phyloP scores from a whole-genome alignment of 2,113 vertebrate species.

The Apteryx mantelli region DNA sequence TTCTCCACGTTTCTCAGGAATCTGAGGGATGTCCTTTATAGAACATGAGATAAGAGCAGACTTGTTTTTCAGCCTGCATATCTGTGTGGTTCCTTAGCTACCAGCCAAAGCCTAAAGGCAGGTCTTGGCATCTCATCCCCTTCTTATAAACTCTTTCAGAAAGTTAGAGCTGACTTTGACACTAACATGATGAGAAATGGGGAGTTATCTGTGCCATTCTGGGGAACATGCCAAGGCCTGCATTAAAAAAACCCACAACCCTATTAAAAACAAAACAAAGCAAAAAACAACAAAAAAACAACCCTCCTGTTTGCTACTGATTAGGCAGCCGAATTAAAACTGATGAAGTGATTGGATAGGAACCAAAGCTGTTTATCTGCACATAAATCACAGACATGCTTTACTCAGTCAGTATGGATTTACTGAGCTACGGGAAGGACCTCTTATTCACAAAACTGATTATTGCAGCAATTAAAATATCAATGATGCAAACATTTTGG shows the following conservation, averaged over 20 bases:
- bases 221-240: slow-evolving; percentile 53
- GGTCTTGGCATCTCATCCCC: slow-evolving; percentile 55
- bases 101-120: slow-evolving; percentile 67
- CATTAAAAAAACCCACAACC: neutral
- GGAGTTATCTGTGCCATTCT: slow-evolving; percentile 51
- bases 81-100: slow-evolving; percentile 78
- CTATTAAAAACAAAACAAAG: slow-evolving; percentile 23
- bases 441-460: slow-evolving; percentile 58
- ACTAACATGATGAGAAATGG: slow-evolving; percentile 49
- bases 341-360: slow-evolving; percentile 64
- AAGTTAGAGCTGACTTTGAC: slow-evolving; percentile 55
- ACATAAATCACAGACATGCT: slow-evolving; percentile 69
- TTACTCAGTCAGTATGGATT: slow-evolving; percentile 61
- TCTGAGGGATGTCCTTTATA: slow-evolving; percentile 71
- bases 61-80: slow-evolving; percentile 66
- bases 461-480: slow-evolving; percentile 68
- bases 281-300: neutral
- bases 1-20: slow-evolving; percentile 65
- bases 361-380: slow-evolving; percentile 73
- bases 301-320: slow-evolving; percentile 67
- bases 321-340: slow-evolving; percentile 73
- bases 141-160: slow-evolving; percentile 37
- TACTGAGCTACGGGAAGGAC: slow-evolving; percentile 40
- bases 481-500: slow-evolving; percentile 51
- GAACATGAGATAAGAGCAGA: slow-evolving; percentile 73